Percentiles rank a stretch among this genome's conserved stretches.
Evolutionary conservation across 92 coral and sea anemone genomes (phyloP).

Genomic region (Palythoa caribaeorum): DNA sequence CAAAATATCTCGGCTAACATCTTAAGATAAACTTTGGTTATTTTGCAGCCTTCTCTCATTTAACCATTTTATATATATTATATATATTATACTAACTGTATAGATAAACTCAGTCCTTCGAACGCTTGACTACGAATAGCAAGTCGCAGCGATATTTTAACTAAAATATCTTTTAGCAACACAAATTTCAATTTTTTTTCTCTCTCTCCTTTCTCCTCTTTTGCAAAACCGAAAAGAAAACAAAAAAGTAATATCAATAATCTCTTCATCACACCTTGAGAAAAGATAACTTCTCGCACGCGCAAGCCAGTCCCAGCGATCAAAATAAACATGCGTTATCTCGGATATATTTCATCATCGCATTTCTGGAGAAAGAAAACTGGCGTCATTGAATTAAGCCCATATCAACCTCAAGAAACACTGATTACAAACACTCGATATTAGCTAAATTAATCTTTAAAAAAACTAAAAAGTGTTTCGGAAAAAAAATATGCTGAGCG

Average conservation of each 20-base stretch:
- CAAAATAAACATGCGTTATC: slow-evolving; percentile 41
- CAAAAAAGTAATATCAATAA: not conserved
- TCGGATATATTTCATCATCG: slow-evolving; percentile 33
- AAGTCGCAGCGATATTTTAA: not conserved
- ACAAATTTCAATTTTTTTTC: not conserved
- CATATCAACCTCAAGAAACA: slow-evolving; percentile 28
- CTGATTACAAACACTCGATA: slow-evolving; percentile 38
- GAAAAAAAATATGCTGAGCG: not conserved
- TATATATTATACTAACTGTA: slow-evolving; percentile 11
- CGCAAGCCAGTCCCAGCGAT: slow-evolving; percentile 5
- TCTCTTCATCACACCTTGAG: slow-evolving; percentile 46
- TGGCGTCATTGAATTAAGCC: slow-evolving; percentile 50
- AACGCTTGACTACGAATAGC: not conserved
- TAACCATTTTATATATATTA: slow-evolving; percentile 51
- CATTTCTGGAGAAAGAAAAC: slow-evolving; percentile 35
- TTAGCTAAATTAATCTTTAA: slow-evolving; percentile 45
- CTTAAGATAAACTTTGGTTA: slow-evolving; percentile 72
- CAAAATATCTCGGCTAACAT: slow-evolving; percentile 80
- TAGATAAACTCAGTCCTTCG: slow-evolving; percentile 45
- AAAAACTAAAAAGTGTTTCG: not conserved
- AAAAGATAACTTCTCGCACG: slow-evolving; percentile 26
- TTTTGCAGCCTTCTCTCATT: slow-evolving; percentile 17
- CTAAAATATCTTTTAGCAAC: not conserved
- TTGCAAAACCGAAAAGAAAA: slow-evolving; percentile 28
- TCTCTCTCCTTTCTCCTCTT: not conserved